Conservation (phyloP, 2,797 vertebrate species). For the Sciurus vulgaris region DNA sequence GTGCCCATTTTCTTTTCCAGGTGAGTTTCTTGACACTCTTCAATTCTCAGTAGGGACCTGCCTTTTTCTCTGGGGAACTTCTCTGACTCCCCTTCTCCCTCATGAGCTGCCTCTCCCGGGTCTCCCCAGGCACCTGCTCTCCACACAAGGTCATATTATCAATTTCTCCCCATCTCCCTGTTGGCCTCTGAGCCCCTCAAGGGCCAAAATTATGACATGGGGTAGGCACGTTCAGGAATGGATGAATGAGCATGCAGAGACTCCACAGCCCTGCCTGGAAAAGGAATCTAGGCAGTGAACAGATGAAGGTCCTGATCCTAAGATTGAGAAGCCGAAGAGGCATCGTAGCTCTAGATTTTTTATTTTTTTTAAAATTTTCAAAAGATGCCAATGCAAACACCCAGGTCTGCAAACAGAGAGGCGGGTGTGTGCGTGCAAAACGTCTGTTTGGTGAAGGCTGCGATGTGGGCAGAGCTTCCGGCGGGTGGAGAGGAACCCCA, state of each 20-base stretch:
- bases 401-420: not conserved
- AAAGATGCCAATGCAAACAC: not conserved
- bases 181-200: not conserved
- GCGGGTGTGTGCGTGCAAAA: not conserved
- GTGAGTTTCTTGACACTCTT: not conserved
- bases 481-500: not conserved
- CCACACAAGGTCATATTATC: not conserved
- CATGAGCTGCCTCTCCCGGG: not conserved
- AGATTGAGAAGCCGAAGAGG: not conserved
- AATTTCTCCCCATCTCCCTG: not conserved
- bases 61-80: not conserved
- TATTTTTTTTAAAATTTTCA: not conserved
- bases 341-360: not conserved
- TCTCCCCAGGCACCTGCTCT: not conserved
- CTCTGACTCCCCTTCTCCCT: not conserved
- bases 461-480: not conserved
- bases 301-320: not conserved
- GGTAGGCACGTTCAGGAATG: not conserved
- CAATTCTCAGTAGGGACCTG: not conserved
- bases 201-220: not conserved
- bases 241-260: not conserved
- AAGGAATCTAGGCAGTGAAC: not conserved
- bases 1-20: not conserved
- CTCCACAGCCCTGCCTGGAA: not conserved
- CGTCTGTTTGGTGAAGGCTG: not conserved